Evolutionary conservation across 2,888 invertebrate species (phyloP).

Genomic region (Campaea margaritaria): DNA sequence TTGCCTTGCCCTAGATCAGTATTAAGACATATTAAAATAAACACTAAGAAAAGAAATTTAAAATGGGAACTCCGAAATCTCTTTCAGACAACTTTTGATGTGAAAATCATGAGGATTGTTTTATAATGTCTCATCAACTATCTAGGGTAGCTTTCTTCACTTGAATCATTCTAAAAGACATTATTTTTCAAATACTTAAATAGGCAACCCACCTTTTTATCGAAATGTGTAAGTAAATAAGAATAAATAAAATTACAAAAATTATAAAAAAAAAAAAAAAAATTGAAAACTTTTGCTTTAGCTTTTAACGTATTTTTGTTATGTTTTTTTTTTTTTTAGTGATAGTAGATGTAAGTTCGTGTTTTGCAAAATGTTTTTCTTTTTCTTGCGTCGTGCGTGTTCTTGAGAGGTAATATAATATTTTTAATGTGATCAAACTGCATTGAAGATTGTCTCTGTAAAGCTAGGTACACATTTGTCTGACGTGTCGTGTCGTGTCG

Average conservation of each 20-base stretch:
- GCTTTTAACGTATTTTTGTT: slow-evolving; percentile 43
- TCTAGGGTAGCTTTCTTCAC: slow-evolving; percentile 1
- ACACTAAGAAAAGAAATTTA: not conserved
- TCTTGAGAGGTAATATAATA: slow-evolving; percentile 18
- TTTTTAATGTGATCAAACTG: slow-evolving; percentile 29
- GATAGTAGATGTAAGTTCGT: slow-evolving; percentile 43
- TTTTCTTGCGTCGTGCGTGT: slow-evolving; percentile 31
- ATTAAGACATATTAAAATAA: not conserved
- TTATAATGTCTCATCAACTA: slow-evolving; percentile 1
- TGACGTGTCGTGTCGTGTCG: too few species aligned
- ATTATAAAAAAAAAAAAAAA: slow-evolving; percentile 35
- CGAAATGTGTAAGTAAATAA: slow-evolving; percentile 21
- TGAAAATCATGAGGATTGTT: not conserved
- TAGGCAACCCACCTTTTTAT: slow-evolving; percentile 25
- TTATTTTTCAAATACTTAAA: slow-evolving; percentile 11
- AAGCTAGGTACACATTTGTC: too few species aligned
- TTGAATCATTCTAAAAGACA: slow-evolving; percentile 22
- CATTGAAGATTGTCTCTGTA: slow-evolving; percentile 17
- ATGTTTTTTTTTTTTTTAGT: slow-evolving; percentile 48
- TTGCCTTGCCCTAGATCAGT: slow-evolving; percentile 1
- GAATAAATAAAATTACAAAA: slow-evolving; percentile 14
- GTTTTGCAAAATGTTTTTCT: slow-evolving; percentile 37
- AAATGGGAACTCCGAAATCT: not conserved
- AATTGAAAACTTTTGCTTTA: slow-evolving; percentile 38
- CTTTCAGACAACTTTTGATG: too few species aligned